Percentiles rank a stretch among this genome's conserved stretches.
Evolutionary conservation across 1,140 invertebrate species (phyloP).

Genomic region (Papilio aristodemus): DNA sequence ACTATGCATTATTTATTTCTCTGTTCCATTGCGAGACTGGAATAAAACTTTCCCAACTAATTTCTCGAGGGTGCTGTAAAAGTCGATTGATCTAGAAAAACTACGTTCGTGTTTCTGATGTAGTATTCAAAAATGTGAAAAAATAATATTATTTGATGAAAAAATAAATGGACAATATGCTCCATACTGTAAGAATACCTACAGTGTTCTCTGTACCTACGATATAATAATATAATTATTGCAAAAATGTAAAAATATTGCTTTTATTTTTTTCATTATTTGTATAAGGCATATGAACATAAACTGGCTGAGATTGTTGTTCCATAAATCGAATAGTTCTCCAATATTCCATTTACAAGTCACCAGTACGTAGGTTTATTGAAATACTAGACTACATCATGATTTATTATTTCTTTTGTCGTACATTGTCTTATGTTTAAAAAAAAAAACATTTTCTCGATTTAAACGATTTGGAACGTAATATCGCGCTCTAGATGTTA

Average conservation of each 20-base stretch:
- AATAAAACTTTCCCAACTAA: conserved; percentile 1
- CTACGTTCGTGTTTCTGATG: not conserved
- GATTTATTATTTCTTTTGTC: not conserved
- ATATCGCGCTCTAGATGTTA: not conserved
- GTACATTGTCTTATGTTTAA: not conserved
- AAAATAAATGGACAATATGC: not conserved
- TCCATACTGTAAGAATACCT: not conserved
- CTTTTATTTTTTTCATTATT: too few relatives aligned
- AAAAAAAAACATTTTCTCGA: not conserved
- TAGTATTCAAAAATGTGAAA: not conserved
- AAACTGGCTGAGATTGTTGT: too few relatives aligned
- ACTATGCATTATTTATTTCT: conserved; percentile 15
- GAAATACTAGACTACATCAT: not conserved
- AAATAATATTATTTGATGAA: not conserved
- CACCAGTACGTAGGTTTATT: not conserved
- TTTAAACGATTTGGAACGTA: not conserved
- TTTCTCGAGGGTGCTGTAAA: conserved; percentile 16
- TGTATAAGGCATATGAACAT: too few relatives aligned
- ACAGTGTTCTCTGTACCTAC: not conserved
- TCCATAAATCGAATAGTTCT: too few relatives aligned
- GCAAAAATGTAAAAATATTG: too few relatives aligned
- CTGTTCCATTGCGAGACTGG: not conserved
- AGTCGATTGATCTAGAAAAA: conserved; percentile 12
- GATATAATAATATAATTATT: not conserved
- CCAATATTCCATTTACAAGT: not conserved